Base-by-base conservation (phyloP, 2,888 invertebrate species). In the Meliscaeva auricollis region DNA sequence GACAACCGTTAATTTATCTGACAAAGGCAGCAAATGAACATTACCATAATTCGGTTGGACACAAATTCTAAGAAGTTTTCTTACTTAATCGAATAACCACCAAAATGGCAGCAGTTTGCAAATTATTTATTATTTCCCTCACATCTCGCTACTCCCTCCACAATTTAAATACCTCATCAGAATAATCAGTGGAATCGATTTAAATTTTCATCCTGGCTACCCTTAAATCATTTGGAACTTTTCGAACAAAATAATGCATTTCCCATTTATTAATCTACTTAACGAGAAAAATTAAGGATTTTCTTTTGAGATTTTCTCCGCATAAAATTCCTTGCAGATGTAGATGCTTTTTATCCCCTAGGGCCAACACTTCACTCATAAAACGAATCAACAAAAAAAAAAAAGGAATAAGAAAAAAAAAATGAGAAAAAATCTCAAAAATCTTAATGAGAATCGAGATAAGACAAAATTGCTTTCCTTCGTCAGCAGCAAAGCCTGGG, bases 221-320 rank as follows among this genome's bases (percentile, higher is more conserved):
- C 8, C 52, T 15, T 2, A 58, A 58, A 58, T 38, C 11, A 60
- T 15, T 60, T 60, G 38, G n/a, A 60, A 41, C 41, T 60, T 60
- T 60, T 15, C 15, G n/a, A 41, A 60, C 58, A 60, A 46, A 44
- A 69, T 70, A 56, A 74, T 72, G 69, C 79, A 72, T 64, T 66
- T 52, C 64, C 79, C 60, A 70, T 74, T n/a, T 52, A 68, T 79
- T 84, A 79, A 84, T 70, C 84, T 48, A 60, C 52, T 75, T 70
- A 75, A 66, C 44, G 48, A 48, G 41, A 75, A 66, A 75, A 66
- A 75, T 75, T 70, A 44, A 64, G 66, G 58, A 75, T 64, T 82
- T 75, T 66, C n/a, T 64, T 48, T 62, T 64, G 11, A 50, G 50
- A 66, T 35, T 50, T 66, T 46, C 50, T 22, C 8, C 38, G 38